These are phyloP conservation scores for Saxicola maurus DNA, from an alignment of 2,797 vertebrate species.

Conservation along the genomic window DNA sequence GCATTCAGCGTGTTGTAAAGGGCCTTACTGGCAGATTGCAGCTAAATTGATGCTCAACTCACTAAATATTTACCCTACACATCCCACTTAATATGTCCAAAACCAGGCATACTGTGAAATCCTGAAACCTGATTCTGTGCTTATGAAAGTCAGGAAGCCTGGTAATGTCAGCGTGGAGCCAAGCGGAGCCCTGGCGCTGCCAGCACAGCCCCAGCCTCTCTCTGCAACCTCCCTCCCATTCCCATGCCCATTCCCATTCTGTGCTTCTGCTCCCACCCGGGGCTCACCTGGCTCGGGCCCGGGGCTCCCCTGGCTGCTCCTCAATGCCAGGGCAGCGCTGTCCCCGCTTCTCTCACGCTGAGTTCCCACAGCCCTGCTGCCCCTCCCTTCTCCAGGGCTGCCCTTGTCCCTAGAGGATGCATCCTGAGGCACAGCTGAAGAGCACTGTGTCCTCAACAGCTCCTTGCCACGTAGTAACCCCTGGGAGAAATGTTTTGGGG, in stretches of 20 bases:
- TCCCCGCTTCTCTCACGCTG: accelerated
- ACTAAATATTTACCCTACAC: conserved; percentile 64
- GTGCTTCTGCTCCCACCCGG: neutral
- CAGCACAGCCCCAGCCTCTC: neutral
- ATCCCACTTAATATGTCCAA: conserved; percentile 66
- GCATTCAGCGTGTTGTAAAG: conserved; percentile 50
- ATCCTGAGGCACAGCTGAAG: neutral
- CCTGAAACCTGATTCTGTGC: conserved; percentile 46
- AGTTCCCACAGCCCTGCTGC: neutral
- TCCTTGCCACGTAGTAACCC: neutral
- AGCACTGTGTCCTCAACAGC: accelerated
- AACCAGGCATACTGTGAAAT: conserved; percentile 59
- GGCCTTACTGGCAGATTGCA: conserved; percentile 62
- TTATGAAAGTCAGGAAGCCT: conserved; percentile 31
- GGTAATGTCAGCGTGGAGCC: neutral
- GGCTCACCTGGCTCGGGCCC: neutral
- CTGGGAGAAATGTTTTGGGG: neutral
- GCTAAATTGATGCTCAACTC: conserved; percentile 54
- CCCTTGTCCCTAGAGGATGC: accelerated
- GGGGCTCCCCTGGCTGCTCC: neutral
- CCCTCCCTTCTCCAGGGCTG: neutral
- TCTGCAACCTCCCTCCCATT: neutral
- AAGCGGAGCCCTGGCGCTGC: accelerated
- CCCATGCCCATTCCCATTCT: neutral
- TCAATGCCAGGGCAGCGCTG: accelerated